phyloP scores from a whole-genome alignment of 1,140 invertebrate genomes.

The Sitobion miscanthi region DNA sequence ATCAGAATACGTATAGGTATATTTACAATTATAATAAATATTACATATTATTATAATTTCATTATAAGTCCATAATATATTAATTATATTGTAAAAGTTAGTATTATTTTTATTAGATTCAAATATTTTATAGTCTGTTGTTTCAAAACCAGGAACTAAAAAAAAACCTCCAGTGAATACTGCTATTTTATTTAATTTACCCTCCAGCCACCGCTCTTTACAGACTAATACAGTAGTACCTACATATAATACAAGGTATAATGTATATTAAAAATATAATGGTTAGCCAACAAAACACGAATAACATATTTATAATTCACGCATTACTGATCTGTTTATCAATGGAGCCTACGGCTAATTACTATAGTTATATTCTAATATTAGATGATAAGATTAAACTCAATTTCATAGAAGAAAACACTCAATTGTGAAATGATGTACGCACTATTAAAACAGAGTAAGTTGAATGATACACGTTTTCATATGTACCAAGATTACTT shows the following conservation, averaged over 20 bases:
- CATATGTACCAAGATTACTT: neutral
- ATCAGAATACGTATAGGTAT: too few relatives aligned
- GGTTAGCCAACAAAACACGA: neutral
- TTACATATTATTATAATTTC: neutral
- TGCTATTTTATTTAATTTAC: neutral
- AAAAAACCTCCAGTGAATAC: neutral
- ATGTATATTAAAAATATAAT: neutral
- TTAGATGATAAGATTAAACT: slow-evolving; percentile 40
- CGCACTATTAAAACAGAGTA: slow-evolving; percentile 20
- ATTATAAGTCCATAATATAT: neutral
- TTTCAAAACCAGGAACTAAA: neutral
- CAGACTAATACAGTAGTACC: too few relatives aligned
- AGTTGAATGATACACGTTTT: neutral
- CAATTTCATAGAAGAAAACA: slow-evolving; percentile 30
- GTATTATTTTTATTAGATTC: neutral
- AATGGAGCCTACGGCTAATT: neutral
- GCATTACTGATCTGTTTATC: slow-evolving; percentile 4
- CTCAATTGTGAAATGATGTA: neutral
- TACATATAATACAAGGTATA: neutral
- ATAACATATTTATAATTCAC: slow-evolving; percentile 33
- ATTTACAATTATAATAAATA: too few relatives aligned
- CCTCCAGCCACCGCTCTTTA: neutral
- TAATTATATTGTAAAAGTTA: neutral
- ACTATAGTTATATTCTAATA: slow-evolving; percentile 27
- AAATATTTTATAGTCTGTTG: neutral